Conservation (phyloP, 2,888 invertebrate species). For the Timema cristinae region DNA sequence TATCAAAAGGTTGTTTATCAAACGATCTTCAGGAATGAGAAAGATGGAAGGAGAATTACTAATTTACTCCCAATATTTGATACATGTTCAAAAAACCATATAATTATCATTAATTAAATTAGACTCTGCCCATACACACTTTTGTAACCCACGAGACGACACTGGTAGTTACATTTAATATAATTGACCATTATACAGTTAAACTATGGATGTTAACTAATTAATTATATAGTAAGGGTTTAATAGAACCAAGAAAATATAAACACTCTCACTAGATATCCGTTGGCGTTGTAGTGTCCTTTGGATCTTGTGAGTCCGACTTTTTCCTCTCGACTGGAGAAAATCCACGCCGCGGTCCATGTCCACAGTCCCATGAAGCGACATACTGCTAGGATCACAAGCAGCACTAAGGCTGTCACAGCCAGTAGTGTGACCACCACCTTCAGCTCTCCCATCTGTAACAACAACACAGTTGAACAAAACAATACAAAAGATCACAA, state of each 20-base stretch:
- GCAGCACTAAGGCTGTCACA: conserved; percentile 41
- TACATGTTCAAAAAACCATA: too few species aligned
- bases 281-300: conserved; percentile 60
- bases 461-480: conserved; percentile 13
- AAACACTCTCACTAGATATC: conserved; percentile 54
- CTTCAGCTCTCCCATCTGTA: conserved; percentile 44
- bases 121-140: too few species aligned
- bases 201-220: neutral
- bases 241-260: too few species aligned
- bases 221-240: too few species aligned
- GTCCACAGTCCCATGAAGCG: conserved; percentile 47
- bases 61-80: too few species aligned
- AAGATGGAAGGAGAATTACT: too few species aligned
- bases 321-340: conserved; percentile 53
- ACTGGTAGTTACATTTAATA: too few species aligned
- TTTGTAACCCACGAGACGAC: too few species aligned
- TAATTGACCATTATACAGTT: neutral
- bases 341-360: conserved; percentile 49
- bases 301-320: conserved; percentile 50
- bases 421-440: conserved; percentile 44
- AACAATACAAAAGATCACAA: too few species aligned
- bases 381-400: conserved; percentile 46
- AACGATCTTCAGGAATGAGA: too few species aligned
- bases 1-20: too few species aligned
- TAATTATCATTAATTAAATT: too few species aligned